Evolutionary conservation across 2,888 invertebrate genomes (phyloP), one percentile per base, ranked within the genome.

Genomic region (Drosophila demipolita): DNA sequence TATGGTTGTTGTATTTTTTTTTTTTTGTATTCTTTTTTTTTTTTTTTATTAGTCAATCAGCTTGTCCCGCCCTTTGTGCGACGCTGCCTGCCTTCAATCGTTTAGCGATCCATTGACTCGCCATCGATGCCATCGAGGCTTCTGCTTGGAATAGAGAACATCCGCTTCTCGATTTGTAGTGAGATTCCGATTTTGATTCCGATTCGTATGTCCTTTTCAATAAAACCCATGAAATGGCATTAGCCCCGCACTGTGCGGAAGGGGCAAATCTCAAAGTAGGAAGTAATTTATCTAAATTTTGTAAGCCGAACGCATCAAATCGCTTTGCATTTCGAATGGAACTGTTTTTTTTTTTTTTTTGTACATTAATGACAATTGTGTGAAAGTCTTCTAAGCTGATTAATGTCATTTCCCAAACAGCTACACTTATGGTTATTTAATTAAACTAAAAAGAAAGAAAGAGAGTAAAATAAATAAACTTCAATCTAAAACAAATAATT

Each of bases 31-130:
- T 49, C 32, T 32, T n/a, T n/a, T 67, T 45, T 53, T 54, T 61
- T 36, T 62, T 77, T 82, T 85, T 80, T 83, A 86, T 78, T 82
- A 78, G 76, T 83, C 85, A 83, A 86, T 80, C 81, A 80, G 80
- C 53, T 68, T 75, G 71, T 79, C 65, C 66, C 65, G 66, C 70
- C 80, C 40, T 80, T 76, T 79, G 76, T 80, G 61, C 52, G 58
- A 29, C 49, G 52, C 32, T 55, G 74, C 45, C 63, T 52, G 66
- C 72, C 72, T 78, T 73, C 61, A 66, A 76, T 73, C 79, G 73
- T 72, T 81, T 76, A 78, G 79, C 73, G 65, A 69, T 80, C 75
- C 74, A 78, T 78, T 70, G 60, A 77, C 65, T 73, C 48, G 20
- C 54, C 66, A 63, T 64, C 57, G 42, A 66, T 40, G 55, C 2